Percentiles rank a stretch among this genome's conserved stretches.
These are phyloP conservation scores for Battus philenor DNA, from an alignment of 1,140 invertebrate genomes.

Conservation along the genomic window DNA sequence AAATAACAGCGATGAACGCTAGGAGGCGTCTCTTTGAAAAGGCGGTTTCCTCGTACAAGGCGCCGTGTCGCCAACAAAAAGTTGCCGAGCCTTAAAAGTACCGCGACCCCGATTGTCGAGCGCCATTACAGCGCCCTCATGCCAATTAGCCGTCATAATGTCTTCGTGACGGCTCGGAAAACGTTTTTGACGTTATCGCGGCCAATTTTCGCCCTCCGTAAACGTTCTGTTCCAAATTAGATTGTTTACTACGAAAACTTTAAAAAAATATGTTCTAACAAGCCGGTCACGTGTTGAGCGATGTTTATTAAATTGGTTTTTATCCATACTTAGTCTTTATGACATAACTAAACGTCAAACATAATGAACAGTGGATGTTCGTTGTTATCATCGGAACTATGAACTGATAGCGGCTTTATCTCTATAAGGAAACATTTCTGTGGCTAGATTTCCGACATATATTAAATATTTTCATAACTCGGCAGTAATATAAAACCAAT, in stretches of 20 bases:
- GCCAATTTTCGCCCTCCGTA: conserved; percentile 15
- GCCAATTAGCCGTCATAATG: conserved; percentile 23
- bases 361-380: too few relatives aligned
- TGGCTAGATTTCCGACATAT: too few relatives aligned
- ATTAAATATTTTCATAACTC: not conserved
- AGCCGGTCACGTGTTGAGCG: too few relatives aligned
- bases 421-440: too few relatives aligned
- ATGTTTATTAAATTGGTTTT: too few relatives aligned
- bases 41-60: not conserved
- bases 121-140: conserved; percentile 21
- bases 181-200: conserved; percentile 19
- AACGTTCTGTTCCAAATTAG: conserved; percentile 6
- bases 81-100: not conserved
- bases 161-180: conserved; percentile 21
- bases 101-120: not conserved
- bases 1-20: not conserved
- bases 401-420: too few relatives aligned
- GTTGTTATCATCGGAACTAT: too few relatives aligned
- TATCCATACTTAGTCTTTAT: too few relatives aligned
- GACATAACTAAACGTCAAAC: too few relatives aligned
- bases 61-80: too few relatives aligned
- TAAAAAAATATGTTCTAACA: too few relatives aligned
- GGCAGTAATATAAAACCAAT: not conserved
- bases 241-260: too few relatives aligned
- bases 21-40: not conserved